Base-by-base conservation (phyloP, 2,888 invertebrate genomes). In the Agonopterix alstromeriana region DNA sequence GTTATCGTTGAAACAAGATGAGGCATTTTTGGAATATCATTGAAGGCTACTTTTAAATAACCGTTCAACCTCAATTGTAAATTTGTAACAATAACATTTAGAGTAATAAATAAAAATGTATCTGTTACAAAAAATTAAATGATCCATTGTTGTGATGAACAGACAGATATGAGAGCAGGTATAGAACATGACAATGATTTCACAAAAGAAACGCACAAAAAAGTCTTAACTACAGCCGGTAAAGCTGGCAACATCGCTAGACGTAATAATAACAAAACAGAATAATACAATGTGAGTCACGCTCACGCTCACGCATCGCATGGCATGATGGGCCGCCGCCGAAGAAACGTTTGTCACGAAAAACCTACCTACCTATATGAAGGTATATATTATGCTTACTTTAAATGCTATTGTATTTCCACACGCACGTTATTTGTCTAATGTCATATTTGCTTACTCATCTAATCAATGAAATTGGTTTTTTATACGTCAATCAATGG, bases 321-420 rank as follows among this genome's bases (percentile, higher is more conserved):
- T 74, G 67, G 69, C 72, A 63, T 73, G 77, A 74, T 77, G 67
- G 67, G 67, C 70, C 62, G 63, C 70, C 62, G 63, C 56, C 58
- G 64, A 73, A 73, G 73, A 77, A 77, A 73, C 62, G 66, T 70
- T 77, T 73, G 77, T 74, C 76, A 81, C 74, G 72, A 77, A 71
- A 75, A 70, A 72, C 27, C 27, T 27, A 27, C 1, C 27, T 27
- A 27, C 5, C 27, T 27, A 27, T 27, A 5, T 27, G 27, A 5
- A 27, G n/a, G n/a, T n/a, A n/a, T n/a, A n/a, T n/a, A n/a, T n/a
- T 27, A 27, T 5, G 27, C 17, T 17, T 17, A 17, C 65, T 65
- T 67, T 68, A 67, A 68, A 58, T 58, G 57, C 51, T 46, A 55
- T 47, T 45, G 52, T 53, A 60, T 57, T 50, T 56, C 58, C 57